Percentiles rank a stretch among this genome's conserved stretches.
Evolutionary conservation across 2,888 invertebrate species (phyloP).

Genomic region (Protonemura montana): DNA sequence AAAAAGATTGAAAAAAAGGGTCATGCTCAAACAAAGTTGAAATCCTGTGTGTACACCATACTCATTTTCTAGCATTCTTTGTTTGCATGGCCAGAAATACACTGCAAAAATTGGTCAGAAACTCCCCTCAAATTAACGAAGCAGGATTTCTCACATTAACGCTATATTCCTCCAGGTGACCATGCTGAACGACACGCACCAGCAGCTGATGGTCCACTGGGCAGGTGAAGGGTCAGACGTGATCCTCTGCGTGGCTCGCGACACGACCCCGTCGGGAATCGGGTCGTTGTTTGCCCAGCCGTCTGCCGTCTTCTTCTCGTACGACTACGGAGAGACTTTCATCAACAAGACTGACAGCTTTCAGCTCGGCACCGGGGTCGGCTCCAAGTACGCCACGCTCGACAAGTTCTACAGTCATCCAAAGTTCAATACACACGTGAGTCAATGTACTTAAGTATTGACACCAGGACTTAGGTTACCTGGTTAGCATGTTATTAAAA

Average conservation of each 20-base stretch:
- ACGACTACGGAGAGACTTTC: conserved; percentile 85
- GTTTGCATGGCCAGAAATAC: too few species aligned
- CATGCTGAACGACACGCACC: conserved; percentile 83
- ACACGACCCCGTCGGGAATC: conserved; percentile 65
- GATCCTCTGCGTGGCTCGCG: conserved; percentile 84
- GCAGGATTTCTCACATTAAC: neutral
- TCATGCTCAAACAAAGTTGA: too few species aligned
- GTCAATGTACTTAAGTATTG: conserved; percentile 57
- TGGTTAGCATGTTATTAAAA: neutral
- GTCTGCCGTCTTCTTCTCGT: conserved; percentile 84
- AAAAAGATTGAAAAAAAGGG: too few species aligned
- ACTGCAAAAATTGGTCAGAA: too few species aligned
- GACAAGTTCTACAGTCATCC: conserved; percentile 88
- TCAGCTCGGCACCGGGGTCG: conserved; percentile 62
- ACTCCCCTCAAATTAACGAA: too few species aligned
- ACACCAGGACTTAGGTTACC: neutral
- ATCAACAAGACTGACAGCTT: conserved; percentile 76
- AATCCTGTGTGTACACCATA: too few species aligned
- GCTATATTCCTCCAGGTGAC: conserved; percentile 70
- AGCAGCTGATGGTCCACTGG: conserved; percentile 92
- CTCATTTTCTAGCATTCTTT: too few species aligned
- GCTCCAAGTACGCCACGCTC: conserved; percentile 68
- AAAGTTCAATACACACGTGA: conserved; percentile 79
- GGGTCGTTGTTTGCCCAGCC: conserved; percentile 58
- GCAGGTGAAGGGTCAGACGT: conserved; percentile 87